Evolutionary conservation across 1,140 invertebrate genomes (phyloP), one percentile per base, ranked within the genome.

Genomic region (Zaprionus nigranus): DNA sequence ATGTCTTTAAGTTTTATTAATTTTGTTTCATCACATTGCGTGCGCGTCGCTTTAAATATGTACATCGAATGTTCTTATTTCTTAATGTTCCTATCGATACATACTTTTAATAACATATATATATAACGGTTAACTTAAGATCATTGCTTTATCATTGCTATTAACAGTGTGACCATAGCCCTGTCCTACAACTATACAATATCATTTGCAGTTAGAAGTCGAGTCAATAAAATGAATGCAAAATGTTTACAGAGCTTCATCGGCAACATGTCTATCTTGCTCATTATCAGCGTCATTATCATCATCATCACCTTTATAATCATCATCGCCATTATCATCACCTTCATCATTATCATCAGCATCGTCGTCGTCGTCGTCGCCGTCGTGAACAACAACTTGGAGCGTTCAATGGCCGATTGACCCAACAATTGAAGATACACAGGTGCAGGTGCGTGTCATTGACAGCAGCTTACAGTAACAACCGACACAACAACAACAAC

Each of bases 371-470:
- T 9, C 30, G 9, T 38, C 4, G 36, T 40, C 15, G 17, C 5
- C 12, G n/a, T 43, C 60, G 28, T 30, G 7, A 30, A 9, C 28
- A 30, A 30, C 28, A 49, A 36, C 28, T 54, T n/a, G 26, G 22
- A 26, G 57, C 36, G 40, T 38, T 75, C 69, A 82, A 81, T 84
- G 82, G 78, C 82, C 82, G 82, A 85, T 84, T 84, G 82, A 84
- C 82, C 82, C 82, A 81, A 84, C 82, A 86, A 83, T 79, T 53
- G 77, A 60, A 79, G 76, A 78, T 68, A 75, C 80, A 64, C 80
- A 65, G 63, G 78, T 75, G 81, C 84, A 88, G 83, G 84, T 87
- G 83, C 78, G 63, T 88, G 83, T 65, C 67, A 58, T 38, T 87
- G 83, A 86, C 83, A 86, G 83, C 83, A 72, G 65, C 53, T 46